phyloP scores from a whole-genome alignment of 2,113 vertebrate genomes.

The Spheniscus mendiculus region DNA sequence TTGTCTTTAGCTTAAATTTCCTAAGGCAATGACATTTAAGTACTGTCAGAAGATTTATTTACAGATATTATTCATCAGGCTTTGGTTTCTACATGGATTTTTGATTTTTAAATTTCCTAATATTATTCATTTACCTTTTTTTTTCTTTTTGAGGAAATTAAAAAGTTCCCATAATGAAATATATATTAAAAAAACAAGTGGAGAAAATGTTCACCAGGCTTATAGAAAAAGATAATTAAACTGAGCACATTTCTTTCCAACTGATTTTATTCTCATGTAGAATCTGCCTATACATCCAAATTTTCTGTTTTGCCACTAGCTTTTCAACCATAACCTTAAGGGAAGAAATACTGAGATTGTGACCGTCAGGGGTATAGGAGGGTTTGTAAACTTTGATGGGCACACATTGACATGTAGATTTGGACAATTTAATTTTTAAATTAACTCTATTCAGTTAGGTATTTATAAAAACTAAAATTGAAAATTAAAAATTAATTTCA shows the following conservation, averaged over 20 bases:
- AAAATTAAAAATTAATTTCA: conserved; percentile 22
- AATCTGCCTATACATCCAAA: not conserved
- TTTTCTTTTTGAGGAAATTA: not conserved
- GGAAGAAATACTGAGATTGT: not conserved
- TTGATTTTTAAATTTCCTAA: not conserved
- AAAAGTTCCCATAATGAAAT: not conserved
- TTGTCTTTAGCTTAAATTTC: not conserved
- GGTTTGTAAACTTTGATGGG: not conserved
- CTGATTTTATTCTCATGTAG: not conserved
- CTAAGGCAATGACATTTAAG: not conserved
- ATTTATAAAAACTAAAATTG: conserved; percentile 32
- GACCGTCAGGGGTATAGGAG: not conserved
- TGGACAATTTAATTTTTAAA: not conserved
- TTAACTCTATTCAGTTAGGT: not conserved
- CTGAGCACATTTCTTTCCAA: not conserved
- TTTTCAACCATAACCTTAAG: not conserved
- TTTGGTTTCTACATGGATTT: not conserved
- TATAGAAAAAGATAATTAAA: not conserved
- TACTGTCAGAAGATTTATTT: not conserved
- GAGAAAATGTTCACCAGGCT: not conserved
- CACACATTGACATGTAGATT: not conserved
- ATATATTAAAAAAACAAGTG: not conserved
- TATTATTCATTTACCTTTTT: not conserved
- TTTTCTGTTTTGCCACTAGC: not conserved
- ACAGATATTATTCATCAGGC: not conserved